These are phyloP conservation scores for Dasyornis broadbenti DNA, from an alignment of 2,113 vertebrate species.

Conservation along the genomic window DNA sequence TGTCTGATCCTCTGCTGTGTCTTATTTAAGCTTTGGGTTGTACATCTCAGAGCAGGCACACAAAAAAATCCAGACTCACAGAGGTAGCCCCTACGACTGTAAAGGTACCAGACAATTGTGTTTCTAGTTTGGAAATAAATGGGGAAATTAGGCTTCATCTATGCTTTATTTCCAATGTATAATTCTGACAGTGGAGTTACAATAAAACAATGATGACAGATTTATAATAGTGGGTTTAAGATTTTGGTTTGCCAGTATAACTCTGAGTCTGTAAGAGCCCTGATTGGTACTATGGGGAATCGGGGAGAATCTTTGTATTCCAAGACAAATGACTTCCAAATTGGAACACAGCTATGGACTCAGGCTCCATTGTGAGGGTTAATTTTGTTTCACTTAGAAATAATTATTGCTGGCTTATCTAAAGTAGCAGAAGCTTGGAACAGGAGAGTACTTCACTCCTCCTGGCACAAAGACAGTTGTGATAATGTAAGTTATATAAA, in stretches of 20 bases:
- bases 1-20: not conserved
- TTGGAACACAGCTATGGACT: not conserved
- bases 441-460: conserved; percentile 52
- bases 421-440: conserved; percentile 64
- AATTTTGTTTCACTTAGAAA: conserved; percentile 57
- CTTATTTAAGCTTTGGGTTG: not conserved
- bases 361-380: conserved; percentile 43
- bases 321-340: conserved; percentile 20
- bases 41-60: not conserved
- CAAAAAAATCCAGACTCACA: not conserved
- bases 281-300: not conserved
- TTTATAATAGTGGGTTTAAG: not conserved
- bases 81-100: not conserved
- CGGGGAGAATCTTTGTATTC: not conserved
- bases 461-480: conserved; percentile 51
- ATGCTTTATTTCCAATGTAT: not conserved
- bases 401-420: conserved; percentile 65
- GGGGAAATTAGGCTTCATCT: not conserved
- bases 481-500: conserved; percentile 54
- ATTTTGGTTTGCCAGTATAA: not conserved
- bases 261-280: not conserved
- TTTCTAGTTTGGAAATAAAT: not conserved
- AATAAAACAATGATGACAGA: not conserved
- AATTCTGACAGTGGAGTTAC: not conserved
- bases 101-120: not conserved